These are phyloP conservation scores for Erebia ligea DNA, from an alignment of 2,888 invertebrate species.

Conservation along the genomic window DNA sequence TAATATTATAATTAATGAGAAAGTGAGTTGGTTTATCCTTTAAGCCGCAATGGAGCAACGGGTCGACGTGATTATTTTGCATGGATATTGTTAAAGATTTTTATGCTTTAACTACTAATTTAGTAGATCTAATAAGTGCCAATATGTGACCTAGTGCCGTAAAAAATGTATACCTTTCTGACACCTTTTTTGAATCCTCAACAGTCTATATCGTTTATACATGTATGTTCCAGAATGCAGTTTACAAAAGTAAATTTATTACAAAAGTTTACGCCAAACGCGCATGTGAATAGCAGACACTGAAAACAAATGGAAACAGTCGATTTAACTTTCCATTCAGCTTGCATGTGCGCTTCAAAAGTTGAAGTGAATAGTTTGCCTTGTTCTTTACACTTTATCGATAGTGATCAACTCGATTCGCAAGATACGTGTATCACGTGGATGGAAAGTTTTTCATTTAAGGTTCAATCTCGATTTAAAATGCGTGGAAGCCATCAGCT, in stretches of 20 bases:
- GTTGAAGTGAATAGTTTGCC: conserved; percentile 1
- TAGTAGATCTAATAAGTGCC: too few relatives aligned
- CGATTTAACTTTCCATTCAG: not conserved
- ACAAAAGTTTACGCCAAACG: not conserved
- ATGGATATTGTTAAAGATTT: too few relatives aligned
- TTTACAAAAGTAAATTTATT: not conserved
- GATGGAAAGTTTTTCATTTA: not conserved
- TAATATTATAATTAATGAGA: too few relatives aligned
- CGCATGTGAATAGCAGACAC: not conserved
- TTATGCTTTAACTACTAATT: too few relatives aligned
- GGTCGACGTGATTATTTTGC: too few relatives aligned
- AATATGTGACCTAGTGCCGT: too few relatives aligned
- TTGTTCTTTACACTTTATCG: not conserved
- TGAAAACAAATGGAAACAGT: conserved; percentile 5
- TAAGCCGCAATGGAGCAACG: too few relatives aligned
- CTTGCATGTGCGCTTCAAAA: not conserved
- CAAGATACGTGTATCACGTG: not conserved
- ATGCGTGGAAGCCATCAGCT: not conserved
- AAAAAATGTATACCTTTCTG: too few relatives aligned
- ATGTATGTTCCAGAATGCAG: not conserved
- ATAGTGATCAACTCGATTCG: not conserved
- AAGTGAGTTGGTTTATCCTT: too few relatives aligned
- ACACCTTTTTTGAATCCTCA: too few relatives aligned
- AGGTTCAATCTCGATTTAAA: not conserved
- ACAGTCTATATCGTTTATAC: too few relatives aligned